phyloP scores from a whole-genome alignment of 2,113 vertebrate genomes.

The Pterocles burchelli region DNA sequence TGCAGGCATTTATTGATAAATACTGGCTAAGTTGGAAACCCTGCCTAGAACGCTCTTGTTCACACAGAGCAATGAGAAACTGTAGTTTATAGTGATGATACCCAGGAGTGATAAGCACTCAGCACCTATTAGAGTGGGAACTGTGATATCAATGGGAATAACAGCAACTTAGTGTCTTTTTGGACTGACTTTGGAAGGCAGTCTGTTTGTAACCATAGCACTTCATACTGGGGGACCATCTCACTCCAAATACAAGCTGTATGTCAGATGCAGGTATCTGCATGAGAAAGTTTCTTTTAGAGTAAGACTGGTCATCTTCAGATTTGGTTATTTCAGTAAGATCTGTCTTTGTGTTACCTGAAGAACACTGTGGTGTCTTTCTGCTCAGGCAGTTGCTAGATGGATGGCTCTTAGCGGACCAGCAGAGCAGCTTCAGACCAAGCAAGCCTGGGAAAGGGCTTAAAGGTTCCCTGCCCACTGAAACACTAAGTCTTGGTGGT shows the following conservation, averaged over 20 bases:
- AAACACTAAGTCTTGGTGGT: neutral
- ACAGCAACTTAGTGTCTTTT: neutral
- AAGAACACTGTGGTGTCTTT: neutral
- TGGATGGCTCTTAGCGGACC: neutral
- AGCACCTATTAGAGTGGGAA: neutral
- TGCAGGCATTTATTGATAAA: constrained; percentile 60
- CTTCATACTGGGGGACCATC: neutral
- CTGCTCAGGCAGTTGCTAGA: neutral
- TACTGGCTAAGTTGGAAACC: constrained; percentile 29
- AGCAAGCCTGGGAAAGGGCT: neutral
- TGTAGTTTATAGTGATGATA: neutral
- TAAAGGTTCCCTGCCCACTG: neutral
- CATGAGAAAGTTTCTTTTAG: neutral
- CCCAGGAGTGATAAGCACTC: neutral
- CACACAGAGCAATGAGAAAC: neutral
- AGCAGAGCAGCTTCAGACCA: neutral
- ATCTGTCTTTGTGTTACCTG: neutral
- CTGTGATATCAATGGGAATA: neutral
- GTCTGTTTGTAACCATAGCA: neutral
- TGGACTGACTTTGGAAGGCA: neutral
- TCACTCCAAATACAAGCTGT: neutral
- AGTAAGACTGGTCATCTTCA: neutral
- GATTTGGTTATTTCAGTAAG: neutral
- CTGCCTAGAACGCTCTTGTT: neutral
- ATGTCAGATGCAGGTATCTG: neutral